Evolutionary conservation across 2,888 invertebrate genomes (phyloP), one percentile per base, ranked within the genome.

Genomic region (Machimus rusticus): DNA sequence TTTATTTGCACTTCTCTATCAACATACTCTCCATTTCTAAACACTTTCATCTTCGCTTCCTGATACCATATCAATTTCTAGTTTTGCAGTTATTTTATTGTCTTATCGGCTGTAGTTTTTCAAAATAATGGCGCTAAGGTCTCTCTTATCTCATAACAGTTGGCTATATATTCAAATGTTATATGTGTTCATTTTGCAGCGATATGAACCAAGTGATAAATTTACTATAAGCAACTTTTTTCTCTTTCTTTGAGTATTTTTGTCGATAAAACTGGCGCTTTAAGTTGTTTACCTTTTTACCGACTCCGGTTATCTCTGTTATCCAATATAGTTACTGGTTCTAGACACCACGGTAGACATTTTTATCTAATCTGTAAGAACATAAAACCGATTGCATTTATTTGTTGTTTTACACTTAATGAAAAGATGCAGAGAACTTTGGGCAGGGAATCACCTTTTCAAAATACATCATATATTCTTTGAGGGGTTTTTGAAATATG

Each of bases 331-430:
- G 23, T 84, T 77, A 78, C 34, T 39, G 23, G 9, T 23, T 78
- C 88, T 79, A 88, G 88, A 88, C 87, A 77, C 55, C 31, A n/a
- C 43, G 87, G 87, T 87, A 88, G 88, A 88, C 88, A 78, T 82
- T 87, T 87, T 88, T 88, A 88, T 88, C 88, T 88, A 87, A 88
- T 88, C 88, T 85, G n/a, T 37, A 66, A 19, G 12, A 66, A 66
- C 66, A 66, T 66, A 23, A 66, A 66, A 66, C 19, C 12, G 66
- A 66, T 66, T 23, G 28, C 19, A 23, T 66, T 66, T 66, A 66
- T 66, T 23, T 66, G 66, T 12, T 66, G 19, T 66, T 66, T 66
- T 66, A 23, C 12, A 23, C 66, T 66, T 28, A 66, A 28, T 66
- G 19, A 66, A 23, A 8, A 66, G 4, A 66, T 28, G 23, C 19